Percentiles rank a stretch among this genome's conserved stretches.
Conservation (phyloP, 2,113 vertebrate species). For the Chauna torquata region DNA sequence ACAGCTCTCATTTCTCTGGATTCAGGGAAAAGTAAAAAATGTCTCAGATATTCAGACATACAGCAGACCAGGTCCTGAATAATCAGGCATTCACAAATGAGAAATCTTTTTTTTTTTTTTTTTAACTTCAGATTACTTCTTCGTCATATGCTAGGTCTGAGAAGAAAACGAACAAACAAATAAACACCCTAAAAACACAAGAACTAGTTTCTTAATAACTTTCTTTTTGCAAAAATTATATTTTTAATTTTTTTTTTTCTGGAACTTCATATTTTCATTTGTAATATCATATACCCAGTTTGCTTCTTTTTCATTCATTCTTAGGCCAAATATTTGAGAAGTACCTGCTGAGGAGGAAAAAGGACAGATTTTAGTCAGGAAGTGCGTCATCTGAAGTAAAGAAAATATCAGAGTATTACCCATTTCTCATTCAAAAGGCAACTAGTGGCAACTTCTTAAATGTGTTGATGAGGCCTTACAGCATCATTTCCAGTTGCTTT, state of each 20-base stretch:
- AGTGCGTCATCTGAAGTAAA: not conserved
- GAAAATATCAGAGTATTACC: not conserved
- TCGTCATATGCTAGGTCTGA: not conserved
- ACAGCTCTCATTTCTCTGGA: not conserved
- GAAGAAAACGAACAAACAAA: not conserved
- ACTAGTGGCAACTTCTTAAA: not conserved
- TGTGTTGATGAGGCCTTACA: not conserved
- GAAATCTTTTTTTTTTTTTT: not conserved
- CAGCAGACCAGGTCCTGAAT: not conserved
- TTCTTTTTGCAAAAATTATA: not conserved
- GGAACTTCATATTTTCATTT: not conserved
- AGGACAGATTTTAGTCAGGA: not conserved
- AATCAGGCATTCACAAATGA: not conserved
- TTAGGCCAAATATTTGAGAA: not conserved
- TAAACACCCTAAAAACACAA: not conserved
- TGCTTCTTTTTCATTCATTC: not conserved
- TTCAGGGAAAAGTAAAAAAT: not conserved
- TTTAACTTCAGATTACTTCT: too few species aligned
- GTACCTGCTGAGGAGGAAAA: not conserved
- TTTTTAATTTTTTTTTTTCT: not conserved
- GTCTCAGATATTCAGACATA: not conserved
- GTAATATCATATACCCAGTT: not conserved
- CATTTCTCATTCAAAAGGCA: not conserved
- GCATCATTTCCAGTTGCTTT: not conserved
- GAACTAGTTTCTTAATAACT: not conserved